Conservation (phyloP, 2,113 vertebrate genomes). For the Galemys pyrenaicus region DNA sequence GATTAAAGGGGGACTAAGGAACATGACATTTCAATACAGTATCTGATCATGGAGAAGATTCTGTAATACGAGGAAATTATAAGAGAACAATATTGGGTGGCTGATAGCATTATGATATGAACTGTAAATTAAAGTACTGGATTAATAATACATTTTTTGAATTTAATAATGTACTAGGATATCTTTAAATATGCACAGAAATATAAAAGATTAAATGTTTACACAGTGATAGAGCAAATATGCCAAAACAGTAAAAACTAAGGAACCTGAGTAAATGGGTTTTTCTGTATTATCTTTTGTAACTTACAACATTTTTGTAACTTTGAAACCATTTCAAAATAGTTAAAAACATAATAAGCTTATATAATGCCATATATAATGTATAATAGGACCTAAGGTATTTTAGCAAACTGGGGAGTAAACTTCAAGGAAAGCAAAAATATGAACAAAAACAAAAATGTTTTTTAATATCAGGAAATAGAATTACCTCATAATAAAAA, state of each 20-base stretch:
- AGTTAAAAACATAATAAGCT: neutral
- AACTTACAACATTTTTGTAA: neutral
- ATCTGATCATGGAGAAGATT: neutral
- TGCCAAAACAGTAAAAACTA: neutral
- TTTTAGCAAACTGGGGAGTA: neutral
- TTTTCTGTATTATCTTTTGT: neutral
- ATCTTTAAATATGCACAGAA: neutral
- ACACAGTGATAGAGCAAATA: neutral
- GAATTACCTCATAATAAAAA: neutral
- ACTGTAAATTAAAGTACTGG: neutral
- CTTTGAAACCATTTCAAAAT: slow-evolving; percentile 1
- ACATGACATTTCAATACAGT: neutral
- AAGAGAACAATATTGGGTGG: neutral
- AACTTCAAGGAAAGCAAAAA: neutral
- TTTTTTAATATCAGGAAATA: neutral
- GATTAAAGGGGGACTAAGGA: neutral
- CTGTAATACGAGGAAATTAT: neutral
- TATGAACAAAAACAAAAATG: neutral
- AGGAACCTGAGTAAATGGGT: neutral
- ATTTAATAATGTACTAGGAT: neutral
- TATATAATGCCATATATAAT: neutral
- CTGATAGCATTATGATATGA: neutral
- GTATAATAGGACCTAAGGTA: neutral
- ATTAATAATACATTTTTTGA: neutral
- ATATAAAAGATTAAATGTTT: neutral